Conservation (phyloP, 2,888 invertebrate species). For the Gasteruption jaculator region DNA sequence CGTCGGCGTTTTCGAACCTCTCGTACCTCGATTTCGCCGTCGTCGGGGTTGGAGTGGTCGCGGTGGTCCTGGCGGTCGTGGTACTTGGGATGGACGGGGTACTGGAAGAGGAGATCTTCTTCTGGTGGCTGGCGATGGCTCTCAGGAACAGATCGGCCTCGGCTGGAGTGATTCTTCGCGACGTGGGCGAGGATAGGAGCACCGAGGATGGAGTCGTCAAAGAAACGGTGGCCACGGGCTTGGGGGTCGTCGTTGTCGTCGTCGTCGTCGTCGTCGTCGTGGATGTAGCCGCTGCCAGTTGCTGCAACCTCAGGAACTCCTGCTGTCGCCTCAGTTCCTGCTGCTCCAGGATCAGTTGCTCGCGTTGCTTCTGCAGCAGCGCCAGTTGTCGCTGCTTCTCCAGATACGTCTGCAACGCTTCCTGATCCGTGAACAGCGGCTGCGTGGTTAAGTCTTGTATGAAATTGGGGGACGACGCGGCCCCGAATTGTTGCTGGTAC, state of each 20-base stretch:
- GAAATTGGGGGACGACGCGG: constrained; percentile 45
- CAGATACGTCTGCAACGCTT: constrained; percentile 56
- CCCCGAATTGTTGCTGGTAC: constrained; percentile 10
- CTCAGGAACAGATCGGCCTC: constrained; percentile 45
- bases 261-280: constrained; percentile 25
- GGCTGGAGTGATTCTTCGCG: constrained; percentile 42
- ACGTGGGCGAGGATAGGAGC: constrained; percentile 38
- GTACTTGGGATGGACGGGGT: constrained; percentile 16
- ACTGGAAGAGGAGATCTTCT: constrained; percentile 38
- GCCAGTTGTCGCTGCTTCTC: constrained; percentile 64
- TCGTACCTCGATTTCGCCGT: too few relatives aligned
- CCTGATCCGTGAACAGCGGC: constrained; percentile 54
- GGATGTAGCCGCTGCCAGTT: constrained; percentile 61
- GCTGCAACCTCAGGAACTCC: constrained; percentile 71
- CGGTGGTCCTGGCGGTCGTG: constrained; percentile 19
- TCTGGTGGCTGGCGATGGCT: constrained; percentile 47
- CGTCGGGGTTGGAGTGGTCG: too few relatives aligned
- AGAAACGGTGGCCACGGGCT: constrained; percentile 42
- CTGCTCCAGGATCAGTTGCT: constrained; percentile 73
- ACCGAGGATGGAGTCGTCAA: constrained; percentile 31
- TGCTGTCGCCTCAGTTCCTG: constrained; percentile 76
- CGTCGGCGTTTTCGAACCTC: constrained; percentile 10
- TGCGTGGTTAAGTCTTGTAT: constrained; percentile 45
- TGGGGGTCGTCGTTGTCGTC: constrained; percentile 17
- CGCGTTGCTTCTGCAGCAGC: constrained; percentile 64